Evolutionary conservation across 1,140 invertebrate genomes (phyloP), one percentile per base, ranked within the genome.

Genomic region (Hypsibius dujardini): DNA sequence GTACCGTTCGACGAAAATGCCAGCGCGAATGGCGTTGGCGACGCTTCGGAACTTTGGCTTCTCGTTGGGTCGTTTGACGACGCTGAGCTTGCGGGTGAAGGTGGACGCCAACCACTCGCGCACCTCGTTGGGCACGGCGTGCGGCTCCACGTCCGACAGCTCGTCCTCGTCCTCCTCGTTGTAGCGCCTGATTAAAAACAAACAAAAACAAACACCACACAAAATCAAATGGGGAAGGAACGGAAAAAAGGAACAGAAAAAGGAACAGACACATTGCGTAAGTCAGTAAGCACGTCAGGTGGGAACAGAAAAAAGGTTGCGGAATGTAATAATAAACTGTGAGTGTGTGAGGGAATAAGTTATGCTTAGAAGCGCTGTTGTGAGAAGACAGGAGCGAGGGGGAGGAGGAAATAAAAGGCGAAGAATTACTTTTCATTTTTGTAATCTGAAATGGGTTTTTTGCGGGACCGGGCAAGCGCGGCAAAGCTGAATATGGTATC

Each of bases 31-130:
- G 72, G 92, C 94, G 78, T 97, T 91, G n/a, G 94, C 94, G 71
- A 97, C 94, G 60, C 90, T 92, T 70, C 90, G 85, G 81, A 96
- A 95, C 71, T 81, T 80, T 2, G 83, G 83, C 74, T 85, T 85
- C 62, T 84, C 83, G 72, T 80, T 79, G 2, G 75, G 72, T 67
- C 56, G 45, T 45, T 72, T 56, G 47, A 42, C n/a, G 1, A 72
- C 42, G 71, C 86, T 88, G 71, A 85, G 90, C 78, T 92, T 90
- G 72, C 91, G 84, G 1, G 94, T 97, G 81, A 97, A 97, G n/a
- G 94, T 97, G 59, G 92, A 90, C 40, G 93, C 91, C 76, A 98
- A 79, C 94, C 94, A 97, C 80, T 96, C 92, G 72, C 93, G 85
- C 2, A 96, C 93, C 81, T 96, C 92, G 62, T 87, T 90, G 46